A percentile compares a stretch with the other conserved stretches of the same genome.
phyloP scores from a whole-genome alignment of 1,140 invertebrate species.

The Augochlora pura region DNA sequence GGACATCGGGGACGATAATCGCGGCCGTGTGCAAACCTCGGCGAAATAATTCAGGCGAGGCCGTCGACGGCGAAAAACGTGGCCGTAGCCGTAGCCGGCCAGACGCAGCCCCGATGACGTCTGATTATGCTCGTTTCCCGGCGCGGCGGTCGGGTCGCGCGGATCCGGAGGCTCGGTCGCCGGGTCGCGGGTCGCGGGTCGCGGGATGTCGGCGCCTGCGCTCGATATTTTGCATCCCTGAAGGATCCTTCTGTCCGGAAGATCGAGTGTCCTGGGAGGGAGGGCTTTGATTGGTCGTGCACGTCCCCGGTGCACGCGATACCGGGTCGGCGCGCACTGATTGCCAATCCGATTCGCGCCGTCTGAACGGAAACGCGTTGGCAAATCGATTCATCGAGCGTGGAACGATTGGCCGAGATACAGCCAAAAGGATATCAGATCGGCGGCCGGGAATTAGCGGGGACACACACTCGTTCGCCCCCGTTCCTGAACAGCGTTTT shows the following conservation, averaged over 20 bases:
- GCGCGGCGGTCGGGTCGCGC: background rate
- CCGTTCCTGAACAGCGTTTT: background rate
- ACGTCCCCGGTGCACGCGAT: conserved; percentile 42
- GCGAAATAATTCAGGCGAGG: background rate
- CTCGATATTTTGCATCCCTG: conserved; percentile 45
- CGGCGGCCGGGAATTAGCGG: conserved; percentile 9
- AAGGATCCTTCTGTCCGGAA: conserved; percentile 38
- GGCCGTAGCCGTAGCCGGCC: background rate
- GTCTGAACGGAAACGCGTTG: conserved; percentile 50
- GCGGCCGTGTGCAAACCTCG: no score
- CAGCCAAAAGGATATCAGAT: conserved; percentile 30
- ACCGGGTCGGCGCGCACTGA: conserved; percentile 35
- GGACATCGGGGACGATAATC: conserved; percentile 19
- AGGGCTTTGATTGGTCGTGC: conserved; percentile 35
- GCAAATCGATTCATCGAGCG: conserved; percentile 52
- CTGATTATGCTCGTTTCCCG: conserved; percentile 36
- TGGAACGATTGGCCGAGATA: conserved; percentile 33
- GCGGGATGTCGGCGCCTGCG: conserved; percentile 22
- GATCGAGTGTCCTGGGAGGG: conserved; percentile 38
- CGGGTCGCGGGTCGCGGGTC: background rate
- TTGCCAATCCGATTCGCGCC: conserved; percentile 54
- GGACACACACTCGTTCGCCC: background rate
- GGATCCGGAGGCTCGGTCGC: background rate
- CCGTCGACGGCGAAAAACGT: conserved; percentile 32
- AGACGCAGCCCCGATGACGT: background rate